These are phyloP conservation scores for Heteractis magnifica DNA, from an alignment of 92 coral and sea anemone species.

Conservation along the genomic window DNA sequence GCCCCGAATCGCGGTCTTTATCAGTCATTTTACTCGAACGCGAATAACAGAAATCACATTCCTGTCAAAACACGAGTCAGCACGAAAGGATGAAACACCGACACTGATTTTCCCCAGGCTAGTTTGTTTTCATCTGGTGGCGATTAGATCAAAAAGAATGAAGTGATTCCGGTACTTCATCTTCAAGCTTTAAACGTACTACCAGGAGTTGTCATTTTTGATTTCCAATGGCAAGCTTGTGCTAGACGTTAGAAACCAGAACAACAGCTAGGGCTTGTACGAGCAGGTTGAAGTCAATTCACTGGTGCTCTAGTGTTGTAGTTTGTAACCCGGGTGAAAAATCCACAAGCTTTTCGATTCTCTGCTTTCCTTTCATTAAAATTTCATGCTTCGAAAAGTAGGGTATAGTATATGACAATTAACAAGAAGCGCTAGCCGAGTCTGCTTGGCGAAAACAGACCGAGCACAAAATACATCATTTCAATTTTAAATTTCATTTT, in stretches of 20 bases:
- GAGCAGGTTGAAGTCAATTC: background rate
- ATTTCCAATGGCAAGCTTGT: background rate
- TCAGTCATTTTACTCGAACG: conserved; percentile 23
- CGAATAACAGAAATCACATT: conserved; percentile 10
- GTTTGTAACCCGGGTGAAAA: conserved; percentile 1
- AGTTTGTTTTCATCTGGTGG: background rate
- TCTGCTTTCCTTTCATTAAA: background rate
- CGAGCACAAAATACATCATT: background rate
- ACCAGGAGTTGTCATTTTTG: background rate
- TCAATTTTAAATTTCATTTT: background rate
- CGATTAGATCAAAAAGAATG: background rate
- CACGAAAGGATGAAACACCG: background rate
- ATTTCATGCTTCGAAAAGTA: background rate
- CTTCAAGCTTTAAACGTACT: background rate
- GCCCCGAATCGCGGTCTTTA: conserved; percentile 13
- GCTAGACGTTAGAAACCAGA: background rate
- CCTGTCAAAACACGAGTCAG: background rate
- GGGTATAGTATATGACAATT: background rate
- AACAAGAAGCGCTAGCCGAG: background rate
- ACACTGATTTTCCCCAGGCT: background rate
- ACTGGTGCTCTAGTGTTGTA: conserved; percentile 1
- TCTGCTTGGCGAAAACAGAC: background rate
- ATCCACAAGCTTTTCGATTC: background rate
- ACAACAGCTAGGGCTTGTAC: background rate
- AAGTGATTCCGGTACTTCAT: background rate